Percentiles rank a stretch among this genome's conserved stretches.
These are phyloP conservation scores for Berghia stephanieae DNA, from an alignment of 1,140 invertebrate genomes.

Conservation along the genomic window DNA sequence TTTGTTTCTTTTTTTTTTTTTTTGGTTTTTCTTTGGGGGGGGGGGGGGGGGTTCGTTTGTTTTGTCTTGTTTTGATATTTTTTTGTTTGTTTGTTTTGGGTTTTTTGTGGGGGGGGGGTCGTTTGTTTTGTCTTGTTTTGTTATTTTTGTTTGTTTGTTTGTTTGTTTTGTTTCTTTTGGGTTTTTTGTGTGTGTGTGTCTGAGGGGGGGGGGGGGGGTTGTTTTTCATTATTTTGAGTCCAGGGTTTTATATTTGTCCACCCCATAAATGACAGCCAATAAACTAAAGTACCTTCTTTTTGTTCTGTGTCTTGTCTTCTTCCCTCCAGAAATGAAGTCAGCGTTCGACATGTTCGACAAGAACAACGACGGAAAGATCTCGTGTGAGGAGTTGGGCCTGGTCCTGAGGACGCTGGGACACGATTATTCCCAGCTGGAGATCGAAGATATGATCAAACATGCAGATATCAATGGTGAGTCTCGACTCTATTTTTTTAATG, in stretches of 20 bases:
- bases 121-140: too few relatives aligned
- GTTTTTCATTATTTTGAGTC: too few relatives aligned
- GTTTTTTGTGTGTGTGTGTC: not conserved
- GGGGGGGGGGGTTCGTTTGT: not conserved
- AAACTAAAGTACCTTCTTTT: not conserved
- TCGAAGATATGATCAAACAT: constrained; percentile 99
- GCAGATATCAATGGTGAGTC: constrained; percentile 97
- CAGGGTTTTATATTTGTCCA: not conserved
- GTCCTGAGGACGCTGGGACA: constrained; percentile 99
- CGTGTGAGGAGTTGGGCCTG: constrained; percentile 99
- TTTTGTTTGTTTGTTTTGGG: too few relatives aligned
- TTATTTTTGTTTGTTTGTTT: not conserved
- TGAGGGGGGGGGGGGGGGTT: not conserved
- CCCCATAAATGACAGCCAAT: not conserved
- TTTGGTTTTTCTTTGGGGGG: not conserved
- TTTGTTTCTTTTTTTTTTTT: not conserved
- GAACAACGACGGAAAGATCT: constrained; percentile 98
- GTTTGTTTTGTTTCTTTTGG: not conserved
- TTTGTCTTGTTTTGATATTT: not conserved
- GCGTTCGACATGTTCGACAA: constrained; percentile 63
- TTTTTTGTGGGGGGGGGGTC: too few relatives aligned
- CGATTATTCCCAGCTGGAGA: constrained; percentile 98
- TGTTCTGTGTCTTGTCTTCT: constrained; percentile 14
- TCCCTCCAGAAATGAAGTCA: constrained; percentile 59
- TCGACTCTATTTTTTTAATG: not conserved